Evolutionary conservation across 2,888 invertebrate genomes (phyloP).

Genomic region (Ophioninae sp.): DNA sequence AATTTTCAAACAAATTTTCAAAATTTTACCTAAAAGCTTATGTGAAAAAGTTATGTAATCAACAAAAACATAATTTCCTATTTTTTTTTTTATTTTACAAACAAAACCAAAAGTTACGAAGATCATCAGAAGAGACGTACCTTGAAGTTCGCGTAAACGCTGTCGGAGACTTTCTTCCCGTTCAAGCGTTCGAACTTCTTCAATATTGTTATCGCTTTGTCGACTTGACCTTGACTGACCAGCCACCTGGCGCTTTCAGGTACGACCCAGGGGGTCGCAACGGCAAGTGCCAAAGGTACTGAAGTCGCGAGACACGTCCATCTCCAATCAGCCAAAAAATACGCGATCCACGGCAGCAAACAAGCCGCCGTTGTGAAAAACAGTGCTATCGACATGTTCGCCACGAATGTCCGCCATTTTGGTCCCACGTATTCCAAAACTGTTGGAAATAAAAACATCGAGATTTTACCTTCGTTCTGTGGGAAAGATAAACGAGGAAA

Average conservation of each 20-base stretch:
- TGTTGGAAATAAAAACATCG: slow-evolving; percentile 74
- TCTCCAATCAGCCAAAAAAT: slow-evolving; percentile 90
- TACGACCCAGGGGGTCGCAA: slow-evolving; percentile 89
- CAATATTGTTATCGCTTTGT: slow-evolving; percentile 89
- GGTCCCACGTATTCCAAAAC: slow-evolving; percentile 95
- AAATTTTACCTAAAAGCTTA: no score
- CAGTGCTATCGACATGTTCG: slow-evolving; percentile 94
- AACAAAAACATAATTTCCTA: not conserved
- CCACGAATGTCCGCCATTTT: slow-evolving; percentile 94
- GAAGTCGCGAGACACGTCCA: slow-evolving; percentile 89
- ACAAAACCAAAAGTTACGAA: no score
- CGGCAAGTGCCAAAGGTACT: slow-evolving; percentile 87
- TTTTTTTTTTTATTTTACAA: no score
- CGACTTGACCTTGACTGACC: slow-evolving; percentile 91
- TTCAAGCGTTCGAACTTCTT: slow-evolving; percentile 91
- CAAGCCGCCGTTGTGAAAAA: slow-evolving; percentile 93
- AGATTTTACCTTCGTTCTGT: no score
- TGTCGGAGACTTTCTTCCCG: slow-evolving; percentile 87
- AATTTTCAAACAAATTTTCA: no score
- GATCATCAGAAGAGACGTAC: slow-evolving; percentile 80
- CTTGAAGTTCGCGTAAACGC: slow-evolving; percentile 88
- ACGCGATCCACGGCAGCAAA: slow-evolving; percentile 92
- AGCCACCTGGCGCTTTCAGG: slow-evolving; percentile 95
- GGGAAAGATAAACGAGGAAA: no score
- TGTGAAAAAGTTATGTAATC: no score